phyloP scores from a whole-genome alignment of 1,140 invertebrate species.

The Hesperophylax magnus region DNA sequence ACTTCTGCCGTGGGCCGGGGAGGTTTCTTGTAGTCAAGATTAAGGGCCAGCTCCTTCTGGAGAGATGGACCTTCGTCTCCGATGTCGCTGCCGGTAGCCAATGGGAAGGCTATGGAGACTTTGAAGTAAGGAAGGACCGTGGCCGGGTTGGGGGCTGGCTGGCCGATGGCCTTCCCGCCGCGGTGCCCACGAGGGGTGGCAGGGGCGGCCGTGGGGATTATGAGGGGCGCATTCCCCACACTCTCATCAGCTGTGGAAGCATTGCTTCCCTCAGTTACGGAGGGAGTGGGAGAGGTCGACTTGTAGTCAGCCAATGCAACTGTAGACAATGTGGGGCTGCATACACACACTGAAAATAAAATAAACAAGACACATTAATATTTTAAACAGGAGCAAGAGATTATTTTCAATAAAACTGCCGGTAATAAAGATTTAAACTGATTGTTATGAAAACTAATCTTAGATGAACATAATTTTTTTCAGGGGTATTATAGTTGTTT shows the following conservation, averaged over 20 bases:
- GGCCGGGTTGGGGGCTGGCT: constrained; percentile 25
- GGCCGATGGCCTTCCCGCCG: constrained; percentile 19
- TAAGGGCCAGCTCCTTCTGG: constrained; percentile 29
- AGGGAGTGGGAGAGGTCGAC: not conserved
- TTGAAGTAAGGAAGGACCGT: constrained; percentile 15
- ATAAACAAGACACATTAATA: not conserved
- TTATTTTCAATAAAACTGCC: too few relatives aligned
- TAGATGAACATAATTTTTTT: too few relatives aligned
- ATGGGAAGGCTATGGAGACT: constrained; percentile 41
- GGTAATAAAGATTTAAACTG: too few relatives aligned
- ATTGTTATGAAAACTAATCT: too few relatives aligned
- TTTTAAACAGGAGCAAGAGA: too few relatives aligned
- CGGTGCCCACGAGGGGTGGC: constrained; percentile 8
- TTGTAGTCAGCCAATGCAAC: not conserved
- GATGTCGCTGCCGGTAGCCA: constrained; percentile 23
- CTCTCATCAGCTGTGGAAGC: not conserved
- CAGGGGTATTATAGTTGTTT: too few relatives aligned
- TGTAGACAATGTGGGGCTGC: constrained; percentile 42
- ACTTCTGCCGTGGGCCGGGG: constrained; percentile 13
- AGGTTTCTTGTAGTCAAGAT: constrained; percentile 29
- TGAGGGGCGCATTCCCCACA: not conserved
- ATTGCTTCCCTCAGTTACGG: not conserved
- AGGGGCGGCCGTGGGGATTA: not conserved
- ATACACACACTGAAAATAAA: constrained; percentile 50
- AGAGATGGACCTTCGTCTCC: constrained; percentile 42